Percentiles rank a stretch among this genome's conserved stretches.
These are phyloP conservation scores for Solenopsis fugax DNA, from an alignment of 1,140 invertebrate species.

Conservation along the genomic window DNA sequence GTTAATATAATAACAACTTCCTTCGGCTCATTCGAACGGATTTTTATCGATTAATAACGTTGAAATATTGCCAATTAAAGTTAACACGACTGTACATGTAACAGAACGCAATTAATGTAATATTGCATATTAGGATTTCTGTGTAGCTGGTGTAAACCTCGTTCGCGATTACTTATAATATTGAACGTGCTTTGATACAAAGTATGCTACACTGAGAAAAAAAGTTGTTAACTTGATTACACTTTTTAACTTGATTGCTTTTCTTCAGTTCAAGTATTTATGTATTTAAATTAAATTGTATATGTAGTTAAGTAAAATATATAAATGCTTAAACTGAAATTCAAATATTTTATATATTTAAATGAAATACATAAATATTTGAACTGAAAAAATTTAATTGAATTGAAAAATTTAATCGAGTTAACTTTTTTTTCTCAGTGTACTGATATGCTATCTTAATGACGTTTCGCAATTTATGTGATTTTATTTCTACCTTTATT, in stretches of 20 bases:
- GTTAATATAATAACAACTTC: constrained; percentile 6
- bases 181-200: neutral
- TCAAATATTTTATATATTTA: too few relatives aligned
- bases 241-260: too few relatives aligned
- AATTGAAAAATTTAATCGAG: too few relatives aligned
- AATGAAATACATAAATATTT: too few relatives aligned
- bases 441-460: neutral
- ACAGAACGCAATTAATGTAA: neutral
- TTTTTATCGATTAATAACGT: constrained; percentile 34
- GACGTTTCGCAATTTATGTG: neutral
- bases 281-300: too few relatives aligned
- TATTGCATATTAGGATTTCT: neutral
- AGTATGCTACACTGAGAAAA: too few relatives aligned
- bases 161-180: neutral
- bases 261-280: too few relatives aligned
- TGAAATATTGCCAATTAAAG: constrained; percentile 30
- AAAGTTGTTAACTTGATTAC: too few relatives aligned
- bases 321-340: too few relatives aligned
- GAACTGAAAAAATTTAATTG: too few relatives aligned
- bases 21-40: neutral
- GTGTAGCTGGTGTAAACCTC: neutral
- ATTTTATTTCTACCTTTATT: neutral
- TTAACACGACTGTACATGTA: neutral
- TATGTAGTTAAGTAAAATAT: too few relatives aligned
- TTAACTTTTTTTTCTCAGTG: too few relatives aligned